Evolutionary conservation across 2,113 vertebrate species (phyloP), one percentile per base, ranked within the genome.

Genomic region (Phaethornis superciliosus): DNA sequence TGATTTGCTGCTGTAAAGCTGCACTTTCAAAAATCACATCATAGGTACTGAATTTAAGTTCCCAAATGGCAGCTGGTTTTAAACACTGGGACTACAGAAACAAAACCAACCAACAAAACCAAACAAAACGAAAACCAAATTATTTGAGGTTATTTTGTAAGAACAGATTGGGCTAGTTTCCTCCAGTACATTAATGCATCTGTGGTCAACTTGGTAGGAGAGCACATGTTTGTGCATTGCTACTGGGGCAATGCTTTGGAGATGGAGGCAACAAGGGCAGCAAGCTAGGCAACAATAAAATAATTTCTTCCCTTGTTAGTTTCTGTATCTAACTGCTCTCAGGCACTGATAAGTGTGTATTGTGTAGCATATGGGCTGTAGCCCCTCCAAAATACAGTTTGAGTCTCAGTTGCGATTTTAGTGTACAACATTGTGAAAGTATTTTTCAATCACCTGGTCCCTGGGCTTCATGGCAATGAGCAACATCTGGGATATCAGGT

Each of bases 1-100:
- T 21, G 20, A 79, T 88, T 85, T 55, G 32, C 85, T 82, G 32
- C 81, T 82, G 81, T 28, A 80, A 91, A 79, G 32, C 71, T 85
- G 15, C 44, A 30, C 32, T 88, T 85, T 88, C 28, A 70, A 70
- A 93, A 93, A 78, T 95, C 91, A 62, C 60, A 56, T 88, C 40
- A 32, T 52, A 71, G 71, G 49, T 71, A 85, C 60, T 77, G 71
- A 70, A 91, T 91, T 95, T 91, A 85, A 93, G 96, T 94, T 94
- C 81, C 79, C 12, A 0, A 55, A 74, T 49, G 79, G 56, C 47
- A 91, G 52, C 76, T 91, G 71, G 40, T 55, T 92, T 95, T 62
- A 85, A 89, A 82, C 35, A 26, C 7, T 35, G 42, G 18, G 46
- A 37, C 24, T 68, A 19, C 17, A 32, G 30, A 55, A 32, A 30